A percentile compares a stretch with the other conserved stretches of the same genome.
These are phyloP conservation scores for Ranitomeya variabilis DNA, from an alignment of 2,113 vertebrate genomes.

Conservation along the genomic window DNA sequence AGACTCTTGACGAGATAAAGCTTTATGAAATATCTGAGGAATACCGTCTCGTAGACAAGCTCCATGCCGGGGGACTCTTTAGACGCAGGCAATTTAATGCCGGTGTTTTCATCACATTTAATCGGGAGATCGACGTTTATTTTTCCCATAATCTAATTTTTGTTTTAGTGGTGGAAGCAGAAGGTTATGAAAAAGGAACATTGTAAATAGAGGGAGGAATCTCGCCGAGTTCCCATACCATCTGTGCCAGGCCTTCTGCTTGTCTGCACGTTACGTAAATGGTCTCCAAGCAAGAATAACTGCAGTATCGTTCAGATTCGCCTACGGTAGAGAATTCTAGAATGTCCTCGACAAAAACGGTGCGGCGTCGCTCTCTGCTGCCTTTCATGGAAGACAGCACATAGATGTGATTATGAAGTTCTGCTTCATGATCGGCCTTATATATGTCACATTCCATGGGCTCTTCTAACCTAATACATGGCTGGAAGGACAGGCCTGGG, in stretches of 20 bases:
- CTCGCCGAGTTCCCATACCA: slow-evolving; percentile 24
- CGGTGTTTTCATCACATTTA: slow-evolving; percentile 5
- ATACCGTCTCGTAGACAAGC: background rate
- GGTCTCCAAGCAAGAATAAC: slow-evolving; percentile 35
- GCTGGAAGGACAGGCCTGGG: background rate
- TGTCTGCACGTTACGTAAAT: slow-evolving; percentile 10
- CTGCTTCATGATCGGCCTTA: background rate
- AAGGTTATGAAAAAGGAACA: slow-evolving; percentile 31
- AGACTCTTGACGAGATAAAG: background rate
- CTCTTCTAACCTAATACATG: background rate
- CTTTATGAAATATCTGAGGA: slow-evolving; percentile 13
- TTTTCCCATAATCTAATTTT: slow-evolving; percentile 42
- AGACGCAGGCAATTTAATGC: slow-evolving; percentile 6
- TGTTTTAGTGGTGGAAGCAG: slow-evolving; percentile 28
- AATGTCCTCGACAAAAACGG: slow-evolving; percentile 3
- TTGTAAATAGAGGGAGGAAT: slow-evolving; percentile 29
- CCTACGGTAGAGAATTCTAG: slow-evolving; percentile 6
- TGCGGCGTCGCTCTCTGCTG: background rate
- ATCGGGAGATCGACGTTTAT: background rate
- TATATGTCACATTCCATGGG: background rate
- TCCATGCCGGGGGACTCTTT: background rate
- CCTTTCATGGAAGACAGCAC: slow-evolving; percentile 3
- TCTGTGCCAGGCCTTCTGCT: slow-evolving; percentile 48
- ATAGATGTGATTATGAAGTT: background rate
- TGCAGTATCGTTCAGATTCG: slow-evolving; percentile 9